A percentile compares a stretch with the other conserved stretches of the same genome.
These are phyloP conservation scores for Camelus dromedarius DNA, from an alignment of 2,113 vertebrate genomes.

Conservation along the genomic window DNA sequence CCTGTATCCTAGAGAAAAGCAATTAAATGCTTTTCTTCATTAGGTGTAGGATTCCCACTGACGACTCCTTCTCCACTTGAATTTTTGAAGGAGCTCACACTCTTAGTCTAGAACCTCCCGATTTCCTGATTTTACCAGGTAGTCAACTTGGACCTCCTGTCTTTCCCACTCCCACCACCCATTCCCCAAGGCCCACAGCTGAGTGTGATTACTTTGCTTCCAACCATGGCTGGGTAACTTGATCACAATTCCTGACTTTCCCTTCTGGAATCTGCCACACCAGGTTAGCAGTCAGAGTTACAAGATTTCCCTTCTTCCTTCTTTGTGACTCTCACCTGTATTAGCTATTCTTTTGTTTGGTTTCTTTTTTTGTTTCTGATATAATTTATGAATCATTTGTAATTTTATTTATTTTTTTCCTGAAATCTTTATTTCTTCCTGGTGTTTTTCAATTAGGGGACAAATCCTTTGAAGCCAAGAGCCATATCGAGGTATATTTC, in stretches of 20 bases:
- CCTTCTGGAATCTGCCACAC: not conserved
- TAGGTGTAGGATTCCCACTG: not conserved
- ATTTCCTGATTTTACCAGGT: not conserved
- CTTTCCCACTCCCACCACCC: rapidly evolving
- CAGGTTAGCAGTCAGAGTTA: not conserved
- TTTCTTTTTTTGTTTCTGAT: not conserved
- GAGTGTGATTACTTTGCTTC: not conserved
- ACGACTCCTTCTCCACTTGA: not conserved
- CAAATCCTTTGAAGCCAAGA: constrained; percentile 14
- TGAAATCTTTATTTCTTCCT: not conserved
- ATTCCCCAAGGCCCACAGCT: not conserved
- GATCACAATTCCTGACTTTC: not conserved
- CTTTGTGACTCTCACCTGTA: not conserved
- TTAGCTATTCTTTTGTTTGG: not conserved
- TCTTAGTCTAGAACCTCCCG: not conserved
- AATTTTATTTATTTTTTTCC: not conserved
- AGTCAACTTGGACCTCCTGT: not conserved
- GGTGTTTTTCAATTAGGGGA: not conserved
- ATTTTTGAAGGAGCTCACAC: not conserved
- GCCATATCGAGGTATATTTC: not conserved
- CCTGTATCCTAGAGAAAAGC: not conserved
- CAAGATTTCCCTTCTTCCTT: not conserved
- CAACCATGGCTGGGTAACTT: not conserved
- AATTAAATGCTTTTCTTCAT: not conserved
- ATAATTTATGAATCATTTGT: constrained; percentile 29